Evolutionary conservation across 2,888 invertebrate genomes (phyloP).

Genomic region (Mythimna pallens): DNA sequence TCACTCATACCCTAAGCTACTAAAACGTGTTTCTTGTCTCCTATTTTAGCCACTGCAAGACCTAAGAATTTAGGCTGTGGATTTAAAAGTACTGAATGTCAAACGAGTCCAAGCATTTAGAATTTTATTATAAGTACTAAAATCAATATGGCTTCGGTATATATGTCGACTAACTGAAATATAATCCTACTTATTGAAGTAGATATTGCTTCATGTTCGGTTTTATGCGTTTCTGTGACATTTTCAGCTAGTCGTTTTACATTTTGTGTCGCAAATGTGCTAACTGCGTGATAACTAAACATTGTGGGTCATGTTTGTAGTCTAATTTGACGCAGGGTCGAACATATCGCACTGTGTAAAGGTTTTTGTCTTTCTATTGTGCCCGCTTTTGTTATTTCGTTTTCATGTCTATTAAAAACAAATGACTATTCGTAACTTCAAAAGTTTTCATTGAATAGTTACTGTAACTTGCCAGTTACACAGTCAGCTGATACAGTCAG

Average conservation of each 20-base stretch:
- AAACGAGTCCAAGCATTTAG: neutral
- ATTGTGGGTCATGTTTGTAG: conserved; percentile 63
- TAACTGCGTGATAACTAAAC: conserved; percentile 68
- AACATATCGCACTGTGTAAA: conserved; percentile 16
- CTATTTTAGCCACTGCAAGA: neutral
- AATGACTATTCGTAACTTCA: neutral
- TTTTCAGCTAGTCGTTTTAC: conserved; percentile 14
- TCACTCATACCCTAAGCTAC: neutral
- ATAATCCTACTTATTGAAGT: conserved; percentile 6
- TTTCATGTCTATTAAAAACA: neutral
- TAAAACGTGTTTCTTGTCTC: neutral
- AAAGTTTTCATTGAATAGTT: neutral
- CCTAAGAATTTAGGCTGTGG: conserved; percentile 8
- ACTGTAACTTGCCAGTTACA: no score
- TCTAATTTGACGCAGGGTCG: conserved; percentile 40
- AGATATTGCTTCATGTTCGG: neutral
- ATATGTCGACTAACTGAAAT: conserved; percentile 41
- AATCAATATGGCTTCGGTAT: conserved; percentile 20
- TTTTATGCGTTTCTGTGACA: conserved; percentile 2
- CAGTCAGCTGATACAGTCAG: neutral
- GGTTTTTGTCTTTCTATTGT: conserved; percentile 13
- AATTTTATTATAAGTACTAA: conserved; percentile 17
- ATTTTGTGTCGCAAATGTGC: conserved; percentile 62
- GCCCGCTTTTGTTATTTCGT: neutral
- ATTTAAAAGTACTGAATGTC: conserved; percentile 21